Evolutionary conservation across 2,888 invertebrate species (phyloP), one percentile per base, ranked within the genome.

Genomic region (Clusia tigrina): DNA sequence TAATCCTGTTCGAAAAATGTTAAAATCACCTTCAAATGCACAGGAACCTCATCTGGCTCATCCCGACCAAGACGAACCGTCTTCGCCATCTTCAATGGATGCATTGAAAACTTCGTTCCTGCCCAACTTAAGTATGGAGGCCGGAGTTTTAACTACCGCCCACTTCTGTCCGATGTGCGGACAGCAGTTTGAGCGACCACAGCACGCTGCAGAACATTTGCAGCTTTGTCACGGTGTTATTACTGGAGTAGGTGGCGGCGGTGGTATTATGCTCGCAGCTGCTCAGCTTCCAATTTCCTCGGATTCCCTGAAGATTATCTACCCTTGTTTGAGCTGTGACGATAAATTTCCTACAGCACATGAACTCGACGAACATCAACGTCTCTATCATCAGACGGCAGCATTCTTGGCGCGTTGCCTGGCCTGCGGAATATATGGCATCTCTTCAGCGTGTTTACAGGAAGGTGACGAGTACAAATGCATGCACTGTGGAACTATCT

Each of bases 91-190:
- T n/a, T n/a, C n/a, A 9, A 81, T 81, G 76, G 82, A 81, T 63
- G 75, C 82, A 62, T 68, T 81, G 20, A 81, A 81, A 69, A 78
- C 82, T 68, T 72, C 81, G 48, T 81, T 81, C 74, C 72, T 82
- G 65, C 81, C 81, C 55, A 82, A 82, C 72, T 74, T 81, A 65
- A 78, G 79, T 71, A 82, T 81, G 79, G 82, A 82, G 63, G 76
- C 79, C 37, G 73, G 71, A 62, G 54, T 42, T n/a, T 15, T 10
- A n/a, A 3, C 74, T 2, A 67, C 77, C 37, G 69, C 70, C 63
- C 77, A 79, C 64, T 82, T 76, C 66, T 82, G 82, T 55, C 81
- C 81, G 61, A 76, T 82, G 74, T 82, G 82, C 66, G 81, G 81
- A n/a, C 81, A 81, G 68, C 80, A 81, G 63, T 82, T 81, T 58